phyloP scores from a whole-genome alignment of 2,888 invertebrate species.

The Euzetes globulus region DNA sequence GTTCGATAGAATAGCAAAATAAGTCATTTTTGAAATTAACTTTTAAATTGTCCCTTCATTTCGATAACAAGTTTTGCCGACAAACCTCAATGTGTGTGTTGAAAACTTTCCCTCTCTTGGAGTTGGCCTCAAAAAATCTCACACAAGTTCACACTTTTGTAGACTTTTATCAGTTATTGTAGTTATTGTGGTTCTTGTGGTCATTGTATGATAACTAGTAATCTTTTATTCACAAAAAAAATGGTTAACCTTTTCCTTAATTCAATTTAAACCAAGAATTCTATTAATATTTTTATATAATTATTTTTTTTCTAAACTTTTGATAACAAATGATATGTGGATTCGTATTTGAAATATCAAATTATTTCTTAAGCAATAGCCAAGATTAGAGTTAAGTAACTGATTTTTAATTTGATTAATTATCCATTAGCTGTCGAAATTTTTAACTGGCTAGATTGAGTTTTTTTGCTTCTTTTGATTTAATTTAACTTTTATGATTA shows the following conservation, averaged over 20 bases:
- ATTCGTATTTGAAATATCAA: neutral
- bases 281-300: neutral
- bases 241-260: neutral
- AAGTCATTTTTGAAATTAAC: neutral
- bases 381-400: too few species aligned
- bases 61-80: neutral
- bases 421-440: too few species aligned
- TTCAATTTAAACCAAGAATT: neutral
- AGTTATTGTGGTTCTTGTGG: neutral
- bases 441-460: too few species aligned
- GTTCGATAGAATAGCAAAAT: neutral
- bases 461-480: too few species aligned
- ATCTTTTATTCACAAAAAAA: neutral
- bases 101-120: neutral
- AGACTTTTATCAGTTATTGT: neutral
- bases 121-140: neutral
- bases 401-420: too few species aligned
- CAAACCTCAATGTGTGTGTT: neutral
- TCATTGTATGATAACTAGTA: slow-evolving; percentile 1
- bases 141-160: neutral
- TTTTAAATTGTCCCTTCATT: neutral
- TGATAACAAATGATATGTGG: neutral
- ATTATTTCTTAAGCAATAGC: too few species aligned
- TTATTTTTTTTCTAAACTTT: neutral
- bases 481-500: too few species aligned